Evolutionary conservation across 2,888 invertebrate genomes (phyloP).

Genomic region (Luffia ferchaultella): DNA sequence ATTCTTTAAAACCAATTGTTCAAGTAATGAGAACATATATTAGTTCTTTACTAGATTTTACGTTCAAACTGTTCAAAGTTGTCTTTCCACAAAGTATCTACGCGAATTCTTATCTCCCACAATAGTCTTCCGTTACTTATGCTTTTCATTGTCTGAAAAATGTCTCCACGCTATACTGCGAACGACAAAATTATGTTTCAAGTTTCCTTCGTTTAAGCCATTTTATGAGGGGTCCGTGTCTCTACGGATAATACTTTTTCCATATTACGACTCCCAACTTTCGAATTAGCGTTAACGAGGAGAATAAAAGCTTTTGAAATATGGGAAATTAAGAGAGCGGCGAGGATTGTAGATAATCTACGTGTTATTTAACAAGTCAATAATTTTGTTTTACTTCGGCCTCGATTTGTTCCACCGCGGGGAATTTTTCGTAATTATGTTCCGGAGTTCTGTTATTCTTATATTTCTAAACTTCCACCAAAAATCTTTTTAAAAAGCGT

Average conservation of each 20-base stretch:
- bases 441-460: not conserved
- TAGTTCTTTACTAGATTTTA: not conserved
- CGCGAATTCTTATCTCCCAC: not conserved
- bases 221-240: conserved; percentile 35
- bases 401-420: not conserved
- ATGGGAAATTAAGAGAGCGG: not conserved
- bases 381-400: not conserved
- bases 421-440: not conserved
- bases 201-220: conserved; percentile 35
- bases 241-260: conserved; percentile 30
- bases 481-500: not conserved
- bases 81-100: not conserved
- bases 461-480: not conserved
- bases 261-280: conserved; percentile 36
- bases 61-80: too few species aligned
- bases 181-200: conserved; percentile 36
- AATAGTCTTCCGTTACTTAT: not conserved
- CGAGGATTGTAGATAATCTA: not conserved
- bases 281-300: conserved; percentile 37
- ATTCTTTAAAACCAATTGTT: not conserved
- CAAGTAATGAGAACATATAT: not conserved
- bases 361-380: not conserved
- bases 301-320: conserved; percentile 37
- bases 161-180: conserved; percentile 11
- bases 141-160: not conserved